These are phyloP conservation scores for Astropecten irregularis DNA, from an alignment of 53 echinoderm and acorn worm species.

Conservation along the genomic window DNA sequence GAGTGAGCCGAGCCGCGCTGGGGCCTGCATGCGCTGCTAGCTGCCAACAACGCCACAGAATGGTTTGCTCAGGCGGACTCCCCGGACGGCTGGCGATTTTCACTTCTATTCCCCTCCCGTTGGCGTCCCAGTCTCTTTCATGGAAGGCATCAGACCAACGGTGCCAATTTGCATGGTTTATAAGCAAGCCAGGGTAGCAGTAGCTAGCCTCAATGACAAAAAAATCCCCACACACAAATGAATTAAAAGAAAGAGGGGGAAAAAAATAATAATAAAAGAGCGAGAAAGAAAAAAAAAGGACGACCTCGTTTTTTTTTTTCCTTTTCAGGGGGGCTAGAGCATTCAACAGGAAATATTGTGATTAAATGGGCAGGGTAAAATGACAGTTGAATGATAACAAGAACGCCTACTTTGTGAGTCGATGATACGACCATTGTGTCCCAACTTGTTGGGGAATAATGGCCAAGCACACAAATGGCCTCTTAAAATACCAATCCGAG, in stretches of 20 bases:
- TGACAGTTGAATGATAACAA: conserved; percentile 44
- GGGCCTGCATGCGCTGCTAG: no score
- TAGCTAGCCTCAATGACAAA: no score
- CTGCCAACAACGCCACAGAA: not conserved
- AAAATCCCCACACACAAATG: no score
- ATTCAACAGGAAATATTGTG: conserved; percentile 38
- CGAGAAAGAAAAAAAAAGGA: conserved; percentile 17
- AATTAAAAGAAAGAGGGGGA: no score
- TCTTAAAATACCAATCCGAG: conserved; percentile 14
- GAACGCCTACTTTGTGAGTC: not conserved
- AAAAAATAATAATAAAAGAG: no score
- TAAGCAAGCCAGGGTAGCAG: conserved; percentile 11
- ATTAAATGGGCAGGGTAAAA: conserved; percentile 22
- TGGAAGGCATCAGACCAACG: conserved; percentile 27
- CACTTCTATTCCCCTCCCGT: not conserved
- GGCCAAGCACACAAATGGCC: conserved; percentile 6
- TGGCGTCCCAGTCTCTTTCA: conserved; percentile 1
- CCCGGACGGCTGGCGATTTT: conserved; percentile 5
- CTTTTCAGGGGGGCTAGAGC: conserved; percentile 23
- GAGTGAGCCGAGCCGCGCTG: no score
- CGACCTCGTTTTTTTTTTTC: conserved; percentile 51
- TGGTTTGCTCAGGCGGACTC: not conserved
- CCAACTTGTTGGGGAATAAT: conserved; percentile 15
- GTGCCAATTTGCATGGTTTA: conserved; percentile 53
- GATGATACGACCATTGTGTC: conserved; percentile 21